phyloP scores from a whole-genome alignment of 2,888 invertebrate species.

The Leptinotarsa haldemani region DNA sequence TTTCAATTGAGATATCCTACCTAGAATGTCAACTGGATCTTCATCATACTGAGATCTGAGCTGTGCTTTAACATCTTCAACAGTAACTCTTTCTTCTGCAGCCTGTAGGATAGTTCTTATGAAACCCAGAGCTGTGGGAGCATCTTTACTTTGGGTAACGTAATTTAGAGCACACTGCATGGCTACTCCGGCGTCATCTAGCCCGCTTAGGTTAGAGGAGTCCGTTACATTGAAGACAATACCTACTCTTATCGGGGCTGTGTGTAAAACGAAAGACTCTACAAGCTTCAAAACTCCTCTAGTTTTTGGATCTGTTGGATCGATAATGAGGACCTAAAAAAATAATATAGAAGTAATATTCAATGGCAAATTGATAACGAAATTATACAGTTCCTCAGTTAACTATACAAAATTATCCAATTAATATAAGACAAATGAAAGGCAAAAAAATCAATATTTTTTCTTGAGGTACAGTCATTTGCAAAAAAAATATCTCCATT shows the following conservation, averaged over 20 bases:
- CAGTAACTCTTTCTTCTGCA: slow-evolving; percentile 69
- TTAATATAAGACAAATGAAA: too few relatives aligned
- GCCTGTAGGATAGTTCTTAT: slow-evolving; percentile 81
- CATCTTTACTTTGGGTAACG: slow-evolving; percentile 80
- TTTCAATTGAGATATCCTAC: slow-evolving; percentile 20
- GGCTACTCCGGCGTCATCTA: slow-evolving; percentile 82
- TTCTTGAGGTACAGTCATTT: too few relatives aligned
- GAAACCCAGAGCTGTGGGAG: slow-evolving; percentile 84
- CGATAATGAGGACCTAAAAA: slow-evolving; percentile 81
- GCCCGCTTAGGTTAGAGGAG: slow-evolving; percentile 69
- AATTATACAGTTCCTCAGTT: too few relatives aligned
- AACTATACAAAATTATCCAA: too few relatives aligned
- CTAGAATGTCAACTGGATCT: slow-evolving; percentile 65
- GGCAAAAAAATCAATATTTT: too few relatives aligned
- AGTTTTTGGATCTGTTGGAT: slow-evolving; percentile 79
- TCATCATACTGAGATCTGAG: slow-evolving; percentile 75
- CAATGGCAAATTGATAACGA: background rate
- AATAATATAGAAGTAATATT: slow-evolving; percentile 4
- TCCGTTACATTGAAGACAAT: slow-evolving; percentile 81
- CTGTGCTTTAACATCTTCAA: slow-evolving; percentile 78
- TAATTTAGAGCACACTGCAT: slow-evolving; percentile 92
- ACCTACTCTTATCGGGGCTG: slow-evolving; percentile 91
- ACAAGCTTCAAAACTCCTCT: slow-evolving; percentile 84
- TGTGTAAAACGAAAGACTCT: slow-evolving; percentile 91
- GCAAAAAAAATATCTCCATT: too few relatives aligned